A percentile compares a stretch with the other conserved stretches of the same genome.
Evolutionary conservation across 2,888 invertebrate species (phyloP).

Genomic region (Gortyna flavago): DNA sequence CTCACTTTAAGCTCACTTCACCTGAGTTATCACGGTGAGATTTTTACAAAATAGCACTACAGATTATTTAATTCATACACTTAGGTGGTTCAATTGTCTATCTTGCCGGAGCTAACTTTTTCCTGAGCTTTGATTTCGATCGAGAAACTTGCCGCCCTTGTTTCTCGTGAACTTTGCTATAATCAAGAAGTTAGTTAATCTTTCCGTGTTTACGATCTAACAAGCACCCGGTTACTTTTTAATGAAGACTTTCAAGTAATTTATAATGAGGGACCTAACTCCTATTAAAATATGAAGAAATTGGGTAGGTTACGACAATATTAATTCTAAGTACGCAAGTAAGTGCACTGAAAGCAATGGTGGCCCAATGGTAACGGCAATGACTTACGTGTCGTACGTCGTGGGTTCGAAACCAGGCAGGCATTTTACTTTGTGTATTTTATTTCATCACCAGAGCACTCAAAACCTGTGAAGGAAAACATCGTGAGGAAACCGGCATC

Average conservation of each 20-base stretch:
- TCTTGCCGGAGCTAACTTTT: constrained; percentile 62
- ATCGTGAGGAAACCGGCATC: no score
- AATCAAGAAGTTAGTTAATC: constrained; percentile 39
- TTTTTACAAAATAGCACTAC: no score
- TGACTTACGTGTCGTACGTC: no score
- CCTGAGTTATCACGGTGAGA: no score
- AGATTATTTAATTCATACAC: constrained; percentile 5
- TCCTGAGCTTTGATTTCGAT: constrained; percentile 65
- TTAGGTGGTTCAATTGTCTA: constrained; percentile 49
- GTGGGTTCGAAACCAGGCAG: no score
- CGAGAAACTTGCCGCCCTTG: constrained; percentile 63
- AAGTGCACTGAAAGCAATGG: no score
- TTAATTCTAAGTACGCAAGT: neutral
- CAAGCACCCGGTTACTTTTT: constrained; percentile 13
- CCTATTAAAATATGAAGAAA: neutral
- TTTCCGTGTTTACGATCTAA: constrained; percentile 43
- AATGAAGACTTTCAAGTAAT: constrained; percentile 25
- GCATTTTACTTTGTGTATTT: no score
- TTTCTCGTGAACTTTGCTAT: constrained; percentile 57
- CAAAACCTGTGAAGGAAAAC: no score
- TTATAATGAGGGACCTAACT: constrained; percentile 13
- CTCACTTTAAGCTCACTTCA: no score
- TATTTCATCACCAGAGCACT: no score
- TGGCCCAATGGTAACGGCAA: no score
- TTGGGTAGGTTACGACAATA: neutral